Base-by-base conservation (phyloP, 2,888 invertebrate genomes). In the Anagyrus pseudococci region DNA sequence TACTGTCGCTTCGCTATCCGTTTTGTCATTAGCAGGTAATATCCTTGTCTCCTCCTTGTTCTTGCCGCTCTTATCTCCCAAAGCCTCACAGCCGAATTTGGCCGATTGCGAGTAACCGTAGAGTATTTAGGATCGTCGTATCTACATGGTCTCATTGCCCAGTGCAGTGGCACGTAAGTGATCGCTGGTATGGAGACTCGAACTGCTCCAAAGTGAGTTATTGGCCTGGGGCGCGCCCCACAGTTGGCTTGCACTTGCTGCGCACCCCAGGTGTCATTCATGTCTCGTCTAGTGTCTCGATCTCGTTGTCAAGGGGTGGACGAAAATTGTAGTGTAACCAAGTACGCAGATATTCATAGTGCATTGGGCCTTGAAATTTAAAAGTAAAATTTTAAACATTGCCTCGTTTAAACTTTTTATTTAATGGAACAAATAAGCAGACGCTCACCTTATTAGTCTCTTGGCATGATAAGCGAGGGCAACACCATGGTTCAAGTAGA, bases 271-370 rank as follows among this genome's bases (percentile, higher is more conserved):
- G 86, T 86, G 1, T n/a, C n/a, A n/a, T n/a, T 73, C 72, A 3
- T 74, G 72, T 2, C 70, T 83, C 68, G 75, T 73, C 2, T 72
- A 95, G 88, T 76, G 90, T 87, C 81, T 91, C 90, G 71, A 95
- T 94, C 79, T 96, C 96, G 73, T 88, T 88, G 80, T 97, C 97
- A 62, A 89, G 90, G 62, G 96, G 95, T 72, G 94, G 58, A 96
- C 96, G 82, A 94, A 89, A 80, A 98, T 96, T 70, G 96, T 96
- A 63, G 96, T 96, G 84, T 96, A 96, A 79, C 93, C 91, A 77
- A 98, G 86, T 75, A 96, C 94, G 84, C 96, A 97, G 83, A 94
- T 95, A 84, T 96, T 96, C 75, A 98, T 85, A 69, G 96, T 93
- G 83, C 93, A 93, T 85, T 97, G 96, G 77, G 97, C 97, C 92